phyloP scores from a whole-genome alignment of 2,888 invertebrate species.

The Agrilus biguttatus region DNA sequence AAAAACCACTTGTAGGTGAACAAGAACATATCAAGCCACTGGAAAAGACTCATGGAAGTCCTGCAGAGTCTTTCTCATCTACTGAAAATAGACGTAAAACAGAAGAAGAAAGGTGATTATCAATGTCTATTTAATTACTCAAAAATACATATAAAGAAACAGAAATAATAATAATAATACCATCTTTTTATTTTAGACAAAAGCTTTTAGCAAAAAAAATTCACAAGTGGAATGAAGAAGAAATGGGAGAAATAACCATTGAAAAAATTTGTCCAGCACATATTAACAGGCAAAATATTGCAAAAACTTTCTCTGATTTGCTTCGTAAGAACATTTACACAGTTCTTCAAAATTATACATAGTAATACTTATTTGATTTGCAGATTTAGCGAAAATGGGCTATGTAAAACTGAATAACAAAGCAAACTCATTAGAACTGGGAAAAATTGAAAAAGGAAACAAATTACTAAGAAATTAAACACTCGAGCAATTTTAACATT shows the following conservation, averaged over 20 bases:
- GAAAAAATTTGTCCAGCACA: neutral
- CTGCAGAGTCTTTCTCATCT: too few relatives aligned
- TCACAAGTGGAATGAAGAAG: neutral
- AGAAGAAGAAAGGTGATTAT: too few relatives aligned
- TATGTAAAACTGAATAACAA: slow-evolving; percentile 2
- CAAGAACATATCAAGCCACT: too few relatives aligned
- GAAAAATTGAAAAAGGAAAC: slow-evolving; percentile 2
- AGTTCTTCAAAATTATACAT: too few relatives aligned
- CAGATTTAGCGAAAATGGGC: neutral
- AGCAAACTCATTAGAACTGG: slow-evolving; percentile 1
- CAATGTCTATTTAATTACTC: neutral
- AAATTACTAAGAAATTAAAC: neutral
- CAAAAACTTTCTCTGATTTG: neutral
- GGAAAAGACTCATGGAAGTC: too few relatives aligned
- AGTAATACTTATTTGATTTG: neutral
- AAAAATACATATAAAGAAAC: too few relatives aligned
- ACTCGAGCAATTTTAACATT: too few relatives aligned
- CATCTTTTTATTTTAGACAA: neutral
- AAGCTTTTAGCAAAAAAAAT: neutral
- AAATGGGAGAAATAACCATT: neutral
- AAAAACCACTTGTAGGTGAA: too few relatives aligned
- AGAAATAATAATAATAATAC: too few relatives aligned
- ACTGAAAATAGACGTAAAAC: too few relatives aligned
- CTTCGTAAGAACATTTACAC: neutral
- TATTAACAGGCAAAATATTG: neutral